Percentiles rank a stretch among this genome's conserved stretches.
phyloP scores from a whole-genome alignment of 1,140 invertebrate species.

The Subanguina moxae region DNA sequence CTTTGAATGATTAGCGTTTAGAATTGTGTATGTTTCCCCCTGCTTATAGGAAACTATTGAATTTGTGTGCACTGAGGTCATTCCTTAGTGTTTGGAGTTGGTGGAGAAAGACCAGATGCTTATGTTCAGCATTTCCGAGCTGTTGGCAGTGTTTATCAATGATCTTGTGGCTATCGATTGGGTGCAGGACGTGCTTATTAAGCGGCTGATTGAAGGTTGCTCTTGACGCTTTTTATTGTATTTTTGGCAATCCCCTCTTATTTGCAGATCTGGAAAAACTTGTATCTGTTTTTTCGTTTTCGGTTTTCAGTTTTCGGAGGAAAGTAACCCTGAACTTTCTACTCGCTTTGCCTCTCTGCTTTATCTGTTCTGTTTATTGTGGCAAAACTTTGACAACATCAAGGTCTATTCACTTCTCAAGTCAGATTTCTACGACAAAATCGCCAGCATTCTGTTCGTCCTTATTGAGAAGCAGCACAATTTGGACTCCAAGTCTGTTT shows the following conservation, averaged over 20 bases:
- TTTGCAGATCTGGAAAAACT: conserved; percentile 19
- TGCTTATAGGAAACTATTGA: conserved; percentile 20
- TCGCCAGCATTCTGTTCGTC: conserved; percentile 4
- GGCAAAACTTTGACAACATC: conserved; percentile 27
- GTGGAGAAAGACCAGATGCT: conserved; percentile 17
- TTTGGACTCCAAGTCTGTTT: not conserved
- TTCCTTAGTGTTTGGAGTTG: conserved; percentile 18
- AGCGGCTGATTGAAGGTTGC: conserved; percentile 14
- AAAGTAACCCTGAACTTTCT: not conserved
- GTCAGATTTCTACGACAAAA: conserved; percentile 15
- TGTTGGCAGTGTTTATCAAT: conserved; percentile 27
- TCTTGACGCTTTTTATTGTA: not conserved
- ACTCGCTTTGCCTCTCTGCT: conserved; percentile 27
- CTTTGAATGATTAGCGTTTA: too few species aligned
- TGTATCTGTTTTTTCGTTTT: too few species aligned
- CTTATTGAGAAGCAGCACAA: conserved; percentile 1
- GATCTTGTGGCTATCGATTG: conserved; percentile 21
- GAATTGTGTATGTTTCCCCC: too few species aligned
- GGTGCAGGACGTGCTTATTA: conserved; percentile 27
- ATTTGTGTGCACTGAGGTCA: conserved; percentile 25
- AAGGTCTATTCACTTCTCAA: conserved; percentile 21
- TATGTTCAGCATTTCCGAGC: conserved; percentile 22
- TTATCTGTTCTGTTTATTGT: conserved; percentile 32
- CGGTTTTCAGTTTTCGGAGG: not conserved
- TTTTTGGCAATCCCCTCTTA: not conserved